Evolutionary conservation across 2,888 invertebrate genomes (phyloP).

Genomic region (Colletes collaris): DNA sequence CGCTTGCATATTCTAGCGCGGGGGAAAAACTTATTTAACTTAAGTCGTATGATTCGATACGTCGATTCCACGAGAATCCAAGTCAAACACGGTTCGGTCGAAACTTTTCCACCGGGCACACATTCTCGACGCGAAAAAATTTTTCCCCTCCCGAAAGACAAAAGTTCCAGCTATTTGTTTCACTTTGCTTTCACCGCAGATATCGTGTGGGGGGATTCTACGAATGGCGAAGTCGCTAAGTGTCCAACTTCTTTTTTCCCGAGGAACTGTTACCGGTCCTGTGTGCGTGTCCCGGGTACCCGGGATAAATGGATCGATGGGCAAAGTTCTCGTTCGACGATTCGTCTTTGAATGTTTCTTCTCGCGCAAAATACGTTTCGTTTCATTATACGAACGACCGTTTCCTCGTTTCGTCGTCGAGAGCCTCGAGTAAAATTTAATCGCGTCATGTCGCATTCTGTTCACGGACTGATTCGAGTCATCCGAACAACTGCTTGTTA

Average conservation of each 20-base stretch:
- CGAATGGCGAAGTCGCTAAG: slow-evolving; percentile 47
- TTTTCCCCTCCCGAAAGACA: slow-evolving; percentile 43
- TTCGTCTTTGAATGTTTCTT: background rate
- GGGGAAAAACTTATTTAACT: slow-evolving; percentile 72
- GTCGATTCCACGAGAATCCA: slow-evolving; percentile 63
- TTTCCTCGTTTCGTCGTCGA: background rate
- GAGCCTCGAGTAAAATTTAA: slow-evolving; percentile 1
- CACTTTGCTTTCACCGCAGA: slow-evolving; percentile 65
- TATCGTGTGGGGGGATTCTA: slow-evolving; percentile 25
- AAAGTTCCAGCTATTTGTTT: slow-evolving; percentile 70
- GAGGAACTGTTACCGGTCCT: slow-evolving; percentile 7
- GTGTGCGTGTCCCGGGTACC: slow-evolving; percentile 13
- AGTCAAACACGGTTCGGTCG: slow-evolving; percentile 70
- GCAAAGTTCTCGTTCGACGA: background rate
- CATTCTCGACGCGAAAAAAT: slow-evolving; percentile 64
- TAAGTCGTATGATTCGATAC: slow-evolving; percentile 70
- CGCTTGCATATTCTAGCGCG: slow-evolving; percentile 53
- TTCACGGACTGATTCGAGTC: slow-evolving; percentile 34
- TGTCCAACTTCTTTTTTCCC: slow-evolving; percentile 50
- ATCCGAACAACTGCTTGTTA: slow-evolving; percentile 22
- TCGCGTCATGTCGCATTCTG: slow-evolving; percentile 22
- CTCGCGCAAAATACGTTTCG: too few species aligned
- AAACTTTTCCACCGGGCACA: slow-evolving; percentile 63
- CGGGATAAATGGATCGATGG: slow-evolving; percentile 35
- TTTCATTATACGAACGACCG: too few species aligned